Conservation (phyloP, 2,797 vertebrate species). For the Buphagus erythrorhynchus region DNA sequence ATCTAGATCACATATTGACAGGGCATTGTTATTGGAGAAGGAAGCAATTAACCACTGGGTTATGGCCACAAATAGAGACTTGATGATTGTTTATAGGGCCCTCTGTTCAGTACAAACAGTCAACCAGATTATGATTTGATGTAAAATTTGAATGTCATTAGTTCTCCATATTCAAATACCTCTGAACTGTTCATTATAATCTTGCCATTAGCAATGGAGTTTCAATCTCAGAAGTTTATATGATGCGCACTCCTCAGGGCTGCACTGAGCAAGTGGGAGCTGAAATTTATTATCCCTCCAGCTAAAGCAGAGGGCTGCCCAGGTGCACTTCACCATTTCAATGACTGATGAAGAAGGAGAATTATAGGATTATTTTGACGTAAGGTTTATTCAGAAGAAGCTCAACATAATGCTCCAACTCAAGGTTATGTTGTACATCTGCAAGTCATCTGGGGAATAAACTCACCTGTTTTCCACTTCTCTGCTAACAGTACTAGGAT, state of each 20-base stretch:
- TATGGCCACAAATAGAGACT: neutral
- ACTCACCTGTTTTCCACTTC: neutral
- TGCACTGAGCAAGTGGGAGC: neutral
- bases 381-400: neutral
- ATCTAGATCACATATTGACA: neutral
- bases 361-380: neutral
- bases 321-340: neutral
- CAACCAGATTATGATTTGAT: neutral
- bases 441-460: neutral
- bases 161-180: neutral
- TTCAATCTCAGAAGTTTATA: neutral
- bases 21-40: neutral
- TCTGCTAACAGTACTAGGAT: neutral
- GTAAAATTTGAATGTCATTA: neutral
- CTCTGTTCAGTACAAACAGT: neutral
- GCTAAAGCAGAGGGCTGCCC: neutral
- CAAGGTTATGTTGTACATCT: neutral
- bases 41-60: neutral
- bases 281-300: neutral
- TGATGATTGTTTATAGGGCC: neutral
- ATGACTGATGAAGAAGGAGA: neutral
- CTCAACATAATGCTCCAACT: neutral
- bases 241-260: neutral
- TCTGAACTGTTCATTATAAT: conserved; percentile 19
- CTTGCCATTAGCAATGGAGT: conserved; percentile 18